phyloP scores from a whole-genome alignment of 1,140 invertebrate genomes.

The Ceratitis capitata region DNA sequence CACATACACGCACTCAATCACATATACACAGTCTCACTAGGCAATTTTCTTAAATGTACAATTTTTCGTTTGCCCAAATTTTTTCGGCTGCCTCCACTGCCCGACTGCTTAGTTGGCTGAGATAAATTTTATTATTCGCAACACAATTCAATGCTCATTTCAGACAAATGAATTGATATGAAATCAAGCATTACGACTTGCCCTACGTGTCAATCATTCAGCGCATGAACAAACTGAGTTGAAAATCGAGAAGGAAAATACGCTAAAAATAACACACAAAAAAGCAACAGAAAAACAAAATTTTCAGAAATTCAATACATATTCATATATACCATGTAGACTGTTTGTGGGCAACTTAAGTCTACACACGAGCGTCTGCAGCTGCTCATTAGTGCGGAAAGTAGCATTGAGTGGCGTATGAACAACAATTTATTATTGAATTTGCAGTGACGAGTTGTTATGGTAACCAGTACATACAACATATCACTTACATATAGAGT shows the following conservation, averaged over 20 bases:
- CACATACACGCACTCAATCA: neutral
- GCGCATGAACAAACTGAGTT: neutral
- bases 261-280: neutral
- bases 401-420: neutral
- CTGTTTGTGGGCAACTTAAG: too few relatives aligned
- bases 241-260: neutral
- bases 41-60: neutral
- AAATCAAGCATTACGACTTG: constrained; percentile 19
- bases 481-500: too few relatives aligned
- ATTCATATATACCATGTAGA: too few relatives aligned
- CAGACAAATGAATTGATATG: neutral
- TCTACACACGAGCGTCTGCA: neutral
- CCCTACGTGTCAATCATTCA: neutral
- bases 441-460: too few relatives aligned
- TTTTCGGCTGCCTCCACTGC: neutral
- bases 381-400: neutral
- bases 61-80: neutral
- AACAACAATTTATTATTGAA: too few relatives aligned
- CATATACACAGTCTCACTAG: neutral
- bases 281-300: neutral
- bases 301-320: too few relatives aligned
- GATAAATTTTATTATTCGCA: neutral
- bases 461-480: too few relatives aligned
- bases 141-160: neutral
- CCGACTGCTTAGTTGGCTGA: neutral